Conservation (phyloP, 2,888 invertebrate species). For the Ichneumon xanthorius region DNA sequence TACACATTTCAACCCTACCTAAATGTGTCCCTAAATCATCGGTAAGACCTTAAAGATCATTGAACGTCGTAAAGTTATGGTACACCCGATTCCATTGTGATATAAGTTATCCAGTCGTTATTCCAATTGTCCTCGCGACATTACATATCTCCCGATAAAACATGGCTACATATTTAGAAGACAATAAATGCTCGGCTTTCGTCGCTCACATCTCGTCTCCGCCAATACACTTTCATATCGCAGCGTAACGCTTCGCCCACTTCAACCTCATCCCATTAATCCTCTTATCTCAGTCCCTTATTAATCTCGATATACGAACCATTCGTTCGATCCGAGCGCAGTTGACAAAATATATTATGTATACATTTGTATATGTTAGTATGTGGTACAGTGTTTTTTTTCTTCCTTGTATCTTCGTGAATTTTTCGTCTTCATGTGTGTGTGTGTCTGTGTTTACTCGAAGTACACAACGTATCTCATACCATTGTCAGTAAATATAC, state of each 20-base stretch:
- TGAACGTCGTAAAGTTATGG: constrained; percentile 66
- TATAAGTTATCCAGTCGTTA: constrained; percentile 14
- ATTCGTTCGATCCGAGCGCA: constrained; percentile 12
- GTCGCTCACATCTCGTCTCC: constrained; percentile 35
- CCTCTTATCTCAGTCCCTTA: not conserved
- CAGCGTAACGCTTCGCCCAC: constrained; percentile 28
- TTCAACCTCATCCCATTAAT: not conserved
- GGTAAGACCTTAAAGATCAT: constrained; percentile 48
- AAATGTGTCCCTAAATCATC: constrained; percentile 49
- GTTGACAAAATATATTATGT: constrained; percentile 63
- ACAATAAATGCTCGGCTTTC: constrained; percentile 5
- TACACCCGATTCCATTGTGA: constrained; percentile 47
- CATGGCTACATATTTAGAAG: not conserved
- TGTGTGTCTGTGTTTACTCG: constrained; percentile 28
- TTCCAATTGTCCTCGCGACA: constrained; percentile 14
- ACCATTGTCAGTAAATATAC: constrained; percentile 42
- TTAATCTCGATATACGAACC: constrained; percentile 24
- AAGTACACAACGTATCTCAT: constrained; percentile 33
- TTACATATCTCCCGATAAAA: constrained; percentile 1
- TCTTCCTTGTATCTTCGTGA: not conserved
- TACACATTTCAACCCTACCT: constrained; percentile 58
- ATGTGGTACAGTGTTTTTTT: constrained; percentile 6
- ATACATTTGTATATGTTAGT: constrained; percentile 56
- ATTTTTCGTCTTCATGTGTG: constrained; percentile 13
- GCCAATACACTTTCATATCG: constrained; percentile 44